Base-by-base conservation (phyloP, 2,797 vertebrate species). In the Cossypha caffra region DNA sequence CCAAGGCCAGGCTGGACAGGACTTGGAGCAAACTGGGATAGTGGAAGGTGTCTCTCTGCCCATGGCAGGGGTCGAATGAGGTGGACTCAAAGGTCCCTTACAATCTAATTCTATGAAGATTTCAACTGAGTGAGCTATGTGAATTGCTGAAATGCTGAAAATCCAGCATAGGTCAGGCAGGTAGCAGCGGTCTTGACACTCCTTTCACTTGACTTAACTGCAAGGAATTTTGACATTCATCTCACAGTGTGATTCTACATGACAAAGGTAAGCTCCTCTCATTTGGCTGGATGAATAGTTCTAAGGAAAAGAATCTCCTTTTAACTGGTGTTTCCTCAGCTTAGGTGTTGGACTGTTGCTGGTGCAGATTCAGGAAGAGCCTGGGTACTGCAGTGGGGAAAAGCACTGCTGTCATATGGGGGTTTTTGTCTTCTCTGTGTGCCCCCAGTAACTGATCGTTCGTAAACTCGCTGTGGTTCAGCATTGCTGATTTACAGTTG, bases 401-500 rank as follows among this genome's bases (percentile, higher is more conserved):
- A 59, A 55, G 40, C 26, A 16, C 13, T 52, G 10, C 62, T 81
- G 0, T 12, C 2, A 0, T 5, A 17, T 5, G 11, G 42, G 21
- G 6, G 2, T 18, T 80, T 69, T 68, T 40, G 12, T 79, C 17
- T 0, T 58, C 14, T 16, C 28, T 83, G 5, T 1, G 0, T 50
- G 35, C 11, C 51, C 24, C 18, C 33, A 35, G 20, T 58, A 33
- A 28, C 0, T 10, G 25, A 13, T 16, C 64, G 28, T 52, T 66
- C 77, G 23, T 37, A 40, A 71, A 59, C 37, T 79, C 1, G 0
- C 51, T 23, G 31, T 66, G 48, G 21, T 47, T 50, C 40, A 15
- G 3, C 16, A 16, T 52, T 35, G 26, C 57, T 45, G 37, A 33
- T 35, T 69, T 90, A 6, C 1, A n/a, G 12, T 72, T 52, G 35